Base-by-base conservation (phyloP, 2,888 invertebrate species). In the Campoplex capitator region DNA sequence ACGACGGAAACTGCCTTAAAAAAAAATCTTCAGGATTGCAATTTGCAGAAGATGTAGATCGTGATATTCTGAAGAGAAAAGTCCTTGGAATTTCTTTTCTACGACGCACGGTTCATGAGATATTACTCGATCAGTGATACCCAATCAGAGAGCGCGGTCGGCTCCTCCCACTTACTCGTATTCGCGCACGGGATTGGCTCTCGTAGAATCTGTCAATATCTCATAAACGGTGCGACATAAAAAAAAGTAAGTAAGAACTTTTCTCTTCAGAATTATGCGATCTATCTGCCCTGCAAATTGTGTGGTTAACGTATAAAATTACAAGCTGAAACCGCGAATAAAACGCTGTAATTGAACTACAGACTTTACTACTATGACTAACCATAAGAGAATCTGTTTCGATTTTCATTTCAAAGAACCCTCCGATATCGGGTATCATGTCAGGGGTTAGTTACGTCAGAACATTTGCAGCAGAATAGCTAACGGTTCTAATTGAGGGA, bases 401-500 rank as follows among this genome's bases (percentile, higher is more conserved):
- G 35, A 32, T 23, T 54, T 73, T 42, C 56, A 35, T 56, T 56
- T 58, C 56, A 16, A 58, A 23, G 42, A 62, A 76, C 62, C 18
- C 48, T 45, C 65, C n/a, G 45, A 28, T 65, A 76, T 45, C 42
- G 16, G 45, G 8, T 32, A 42, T 18, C 58, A 76, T 38, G 58
- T 42, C 58, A 13, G 45, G 32, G 38, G 23, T 32, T 23, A 35
- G 2, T 16, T n/a, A n/a, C 73, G 54, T 54, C 32, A 23, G n/a
- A 51, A 73, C 35, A 23, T 73, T 42, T n/a, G 45, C 58, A n/a
- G 62, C n/a, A 28, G 28, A 28, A 45, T 42, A 16, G 28, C 16
- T 51, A 54, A 28, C 2, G 71, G 51, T 28, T 62, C 75, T 75
- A 62, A 48, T 38, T 45, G 45, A 48, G 76, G 76, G 45, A 65